Conservation (phyloP, 2,797 vertebrate genomes). For the Hybognathus amarus region DNA sequence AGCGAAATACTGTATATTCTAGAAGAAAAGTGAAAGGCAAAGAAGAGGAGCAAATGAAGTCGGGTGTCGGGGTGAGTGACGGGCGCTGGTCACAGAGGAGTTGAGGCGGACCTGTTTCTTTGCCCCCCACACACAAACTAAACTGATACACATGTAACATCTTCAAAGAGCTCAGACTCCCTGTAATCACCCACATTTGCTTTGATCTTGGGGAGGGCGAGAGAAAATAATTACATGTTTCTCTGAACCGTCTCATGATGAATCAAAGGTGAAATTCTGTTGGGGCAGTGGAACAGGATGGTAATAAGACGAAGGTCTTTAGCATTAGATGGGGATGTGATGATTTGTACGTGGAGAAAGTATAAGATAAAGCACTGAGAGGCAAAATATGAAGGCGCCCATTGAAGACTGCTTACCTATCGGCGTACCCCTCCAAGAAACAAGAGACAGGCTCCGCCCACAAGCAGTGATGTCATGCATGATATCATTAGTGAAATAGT, state of each 20-base stretch:
- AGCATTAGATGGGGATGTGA: constrained; percentile 83
- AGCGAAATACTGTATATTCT: constrained; percentile 13
- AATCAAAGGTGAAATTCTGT: constrained; percentile 74
- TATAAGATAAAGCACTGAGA: constrained; percentile 23
- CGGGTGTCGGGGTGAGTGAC: constrained; percentile 30
- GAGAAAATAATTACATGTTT: constrained; percentile 74
- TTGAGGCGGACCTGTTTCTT: constrained; percentile 42
- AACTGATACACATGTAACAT: constrained; percentile 66
- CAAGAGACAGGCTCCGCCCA: background rate
- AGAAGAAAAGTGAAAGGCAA: constrained; percentile 29
- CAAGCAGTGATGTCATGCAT: background rate
- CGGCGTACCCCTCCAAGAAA: background rate
- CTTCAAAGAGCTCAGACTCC: constrained; percentile 78
- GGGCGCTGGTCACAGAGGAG: constrained; percentile 37
- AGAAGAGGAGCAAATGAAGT: constrained; percentile 11
- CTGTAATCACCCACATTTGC: constrained; percentile 73
- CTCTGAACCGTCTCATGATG: constrained; percentile 76
- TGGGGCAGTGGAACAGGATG: constrained; percentile 75
- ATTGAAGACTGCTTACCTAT: constrained; percentile 12
- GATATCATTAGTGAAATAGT: background rate
- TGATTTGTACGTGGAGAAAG: constrained; percentile 72
- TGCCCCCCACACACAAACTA: constrained; percentile 71
- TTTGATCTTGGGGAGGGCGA: constrained; percentile 80
- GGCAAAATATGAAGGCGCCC: background rate
- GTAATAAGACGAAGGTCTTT: constrained; percentile 75